Conservation (phyloP, 2,888 invertebrate species). For the Pyrochroa serraticornis region DNA sequence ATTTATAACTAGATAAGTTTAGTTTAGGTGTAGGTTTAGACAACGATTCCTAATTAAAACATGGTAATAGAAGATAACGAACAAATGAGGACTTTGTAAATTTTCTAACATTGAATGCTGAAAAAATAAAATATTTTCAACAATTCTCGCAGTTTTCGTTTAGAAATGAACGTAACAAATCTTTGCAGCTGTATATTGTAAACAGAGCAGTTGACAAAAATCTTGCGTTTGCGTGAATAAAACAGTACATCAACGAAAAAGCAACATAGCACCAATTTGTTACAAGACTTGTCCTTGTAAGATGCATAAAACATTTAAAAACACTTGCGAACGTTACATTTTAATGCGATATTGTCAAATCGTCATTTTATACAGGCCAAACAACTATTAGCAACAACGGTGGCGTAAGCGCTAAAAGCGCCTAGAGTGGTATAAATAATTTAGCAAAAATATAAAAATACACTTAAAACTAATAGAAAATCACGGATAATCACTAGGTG, state of each 20-base stretch:
- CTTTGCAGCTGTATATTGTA: background rate
- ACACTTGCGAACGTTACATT: conserved; percentile 21
- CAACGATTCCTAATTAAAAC: too few relatives aligned
- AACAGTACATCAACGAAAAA: conserved; percentile 17
- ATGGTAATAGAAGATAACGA: too few relatives aligned
- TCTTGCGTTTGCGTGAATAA: background rate
- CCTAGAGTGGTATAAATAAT: conserved; percentile 34
- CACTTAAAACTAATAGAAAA: conserved; percentile 37
- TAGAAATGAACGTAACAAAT: too few relatives aligned
- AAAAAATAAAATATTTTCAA: too few relatives aligned
- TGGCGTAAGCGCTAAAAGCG: conserved; percentile 19
- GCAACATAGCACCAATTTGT: conserved; percentile 26
- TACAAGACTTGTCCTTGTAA: conserved; percentile 1
- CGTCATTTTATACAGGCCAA: conserved; percentile 17
- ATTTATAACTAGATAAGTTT: too few relatives aligned
- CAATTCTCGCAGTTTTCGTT: too few relatives aligned
- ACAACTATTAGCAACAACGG: conserved; percentile 11
- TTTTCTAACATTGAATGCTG: too few relatives aligned
- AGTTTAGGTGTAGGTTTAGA: too few relatives aligned
- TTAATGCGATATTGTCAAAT: conserved; percentile 27
- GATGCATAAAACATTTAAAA: conserved; percentile 11
- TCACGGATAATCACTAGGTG: conserved; percentile 35
- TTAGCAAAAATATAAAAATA: conserved; percentile 43
- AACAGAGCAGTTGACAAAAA: too few relatives aligned
- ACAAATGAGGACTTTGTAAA: too few relatives aligned